Evolutionary conservation across 1,140 invertebrate genomes (phyloP).

Genomic region (Bradysia coprophila): DNA sequence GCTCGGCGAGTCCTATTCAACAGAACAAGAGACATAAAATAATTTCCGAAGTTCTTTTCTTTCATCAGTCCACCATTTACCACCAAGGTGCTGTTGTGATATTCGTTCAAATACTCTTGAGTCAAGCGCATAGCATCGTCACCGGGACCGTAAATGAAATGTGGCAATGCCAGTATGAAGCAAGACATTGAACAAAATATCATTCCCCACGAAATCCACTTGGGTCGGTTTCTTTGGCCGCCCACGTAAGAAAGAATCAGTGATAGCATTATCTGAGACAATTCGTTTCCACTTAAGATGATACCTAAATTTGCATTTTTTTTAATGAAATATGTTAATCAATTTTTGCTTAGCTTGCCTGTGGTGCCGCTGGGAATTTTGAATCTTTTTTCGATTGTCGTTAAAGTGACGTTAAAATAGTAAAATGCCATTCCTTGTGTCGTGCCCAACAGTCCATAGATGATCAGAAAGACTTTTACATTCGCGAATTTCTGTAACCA

Average conservation of each 20-base stretch:
- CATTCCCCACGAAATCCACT: constrained; percentile 36
- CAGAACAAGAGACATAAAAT: constrained; percentile 1
- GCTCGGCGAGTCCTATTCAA: background rate
- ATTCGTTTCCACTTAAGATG: constrained; percentile 41
- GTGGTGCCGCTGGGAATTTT: constrained; percentile 49
- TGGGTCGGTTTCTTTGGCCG: constrained; percentile 28
- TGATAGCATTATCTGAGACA: constrained; percentile 35
- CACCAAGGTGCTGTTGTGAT: background rate
- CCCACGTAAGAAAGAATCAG: constrained; percentile 32
- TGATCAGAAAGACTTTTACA: constrained; percentile 35
- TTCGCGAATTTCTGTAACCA: constrained; percentile 43
- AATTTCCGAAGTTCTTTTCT: background rate
- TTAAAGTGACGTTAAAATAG: constrained; percentile 44
- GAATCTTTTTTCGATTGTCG: constrained; percentile 50
- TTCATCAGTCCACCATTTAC: background rate
- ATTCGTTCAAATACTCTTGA: constrained; percentile 9
- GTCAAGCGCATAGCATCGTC: constrained; percentile 22
- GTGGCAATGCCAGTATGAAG: constrained; percentile 35
- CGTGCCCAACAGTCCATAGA: constrained; percentile 44
- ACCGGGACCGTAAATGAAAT: constrained; percentile 38
- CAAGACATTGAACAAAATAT: constrained; percentile 32
- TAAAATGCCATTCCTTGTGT: constrained; percentile 50
- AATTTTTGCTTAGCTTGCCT: too few relatives aligned
- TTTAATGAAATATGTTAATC: too few relatives aligned
- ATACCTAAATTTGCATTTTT: too few relatives aligned